Conservation (phyloP, 2,797 vertebrate genomes). For the Sebastes umbrosus region DNA sequence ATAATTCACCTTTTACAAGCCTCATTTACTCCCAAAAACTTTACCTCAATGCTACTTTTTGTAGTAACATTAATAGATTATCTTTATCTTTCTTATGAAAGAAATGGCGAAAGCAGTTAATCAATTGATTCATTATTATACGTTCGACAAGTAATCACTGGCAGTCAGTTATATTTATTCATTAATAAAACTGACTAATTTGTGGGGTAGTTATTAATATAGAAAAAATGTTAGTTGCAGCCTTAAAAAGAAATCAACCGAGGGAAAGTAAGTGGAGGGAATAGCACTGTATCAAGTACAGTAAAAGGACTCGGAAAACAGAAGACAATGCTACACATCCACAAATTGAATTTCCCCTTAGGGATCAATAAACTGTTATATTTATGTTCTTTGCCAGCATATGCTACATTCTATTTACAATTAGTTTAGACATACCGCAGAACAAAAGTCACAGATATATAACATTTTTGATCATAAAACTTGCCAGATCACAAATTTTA, state of each 20-base stretch:
- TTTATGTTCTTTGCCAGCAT: neutral
- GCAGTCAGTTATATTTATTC: neutral
- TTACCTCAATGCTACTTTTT: neutral
- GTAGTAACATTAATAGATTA: neutral
- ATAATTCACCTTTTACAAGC: neutral
- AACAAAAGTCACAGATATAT: neutral
- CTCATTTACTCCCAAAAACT: neutral
- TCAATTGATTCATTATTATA: conserved; percentile 2
- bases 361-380: neutral
- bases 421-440: neutral
- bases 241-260: neutral
- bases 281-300: neutral
- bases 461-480: neutral
- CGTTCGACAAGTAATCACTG: conserved; percentile 5
- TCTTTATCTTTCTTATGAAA: neutral
- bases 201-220: neutral
- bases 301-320: neutral
- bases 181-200: conserved; percentile 3
- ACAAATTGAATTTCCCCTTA: neutral
- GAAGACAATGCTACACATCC: neutral
- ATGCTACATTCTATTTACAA: neutral
- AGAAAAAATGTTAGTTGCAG: neutral
- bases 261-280: neutral
- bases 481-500: neutral
- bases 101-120: conserved; percentile 8